Conservation (phyloP, 2,888 invertebrate species). For the Thera obeliscata region DNA sequence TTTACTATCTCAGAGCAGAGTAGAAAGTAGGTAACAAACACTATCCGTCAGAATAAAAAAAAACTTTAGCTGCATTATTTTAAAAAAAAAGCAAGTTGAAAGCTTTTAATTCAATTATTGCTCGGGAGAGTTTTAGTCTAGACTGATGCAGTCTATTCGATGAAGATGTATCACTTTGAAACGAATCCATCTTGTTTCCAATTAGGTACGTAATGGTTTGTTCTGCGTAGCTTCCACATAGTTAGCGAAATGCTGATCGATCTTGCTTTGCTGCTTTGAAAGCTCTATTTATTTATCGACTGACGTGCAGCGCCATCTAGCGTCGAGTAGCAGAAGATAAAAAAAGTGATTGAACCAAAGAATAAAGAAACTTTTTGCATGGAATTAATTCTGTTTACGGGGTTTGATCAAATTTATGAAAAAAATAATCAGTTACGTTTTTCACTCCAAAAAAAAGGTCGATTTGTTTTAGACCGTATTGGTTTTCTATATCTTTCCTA, state of each 20-base stretch:
- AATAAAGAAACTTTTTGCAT: too few relatives aligned
- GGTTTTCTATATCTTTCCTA: too few relatives aligned
- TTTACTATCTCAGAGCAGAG: too few relatives aligned
- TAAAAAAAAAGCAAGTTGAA: background rate
- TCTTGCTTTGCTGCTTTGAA: background rate
- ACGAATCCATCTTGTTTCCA: constrained; percentile 9
- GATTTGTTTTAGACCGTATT: too few relatives aligned
- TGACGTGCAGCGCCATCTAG: constrained; percentile 53
- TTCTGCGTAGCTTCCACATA: background rate
- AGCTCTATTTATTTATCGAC: background rate
- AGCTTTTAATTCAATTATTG: background rate
- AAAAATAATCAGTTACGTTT: too few relatives aligned
- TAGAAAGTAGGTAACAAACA: too few relatives aligned
- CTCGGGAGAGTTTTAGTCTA: constrained; percentile 1
- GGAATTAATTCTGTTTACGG: too few relatives aligned
- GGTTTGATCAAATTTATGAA: too few relatives aligned
- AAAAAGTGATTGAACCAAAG: too few relatives aligned
- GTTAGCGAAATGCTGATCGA: background rate
- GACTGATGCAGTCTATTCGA: constrained; percentile 12
- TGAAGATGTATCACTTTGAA: constrained; percentile 12
- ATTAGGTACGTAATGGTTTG: constrained; percentile 2
- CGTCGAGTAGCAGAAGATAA: constrained; percentile 47
- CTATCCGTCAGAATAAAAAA: too few relatives aligned
- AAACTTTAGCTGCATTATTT: background rate
- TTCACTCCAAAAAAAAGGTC: too few relatives aligned